Evolutionary conservation across 1,140 invertebrate genomes (phyloP).

Genomic region (Luehdorfia chinensis): DNA sequence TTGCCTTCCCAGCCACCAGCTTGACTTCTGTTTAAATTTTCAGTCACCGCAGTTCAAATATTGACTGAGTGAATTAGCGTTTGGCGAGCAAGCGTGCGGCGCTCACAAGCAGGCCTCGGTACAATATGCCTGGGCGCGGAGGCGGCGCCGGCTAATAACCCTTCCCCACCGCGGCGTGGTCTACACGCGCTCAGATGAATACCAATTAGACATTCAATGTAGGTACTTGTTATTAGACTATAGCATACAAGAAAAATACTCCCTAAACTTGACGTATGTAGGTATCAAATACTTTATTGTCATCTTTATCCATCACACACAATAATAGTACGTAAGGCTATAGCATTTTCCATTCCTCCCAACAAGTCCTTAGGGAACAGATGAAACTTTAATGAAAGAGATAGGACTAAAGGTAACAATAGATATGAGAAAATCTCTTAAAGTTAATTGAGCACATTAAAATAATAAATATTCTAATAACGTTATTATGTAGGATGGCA

Average conservation of each 20-base stretch:
- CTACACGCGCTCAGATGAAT: conserved; percentile 75
- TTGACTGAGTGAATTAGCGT: conserved; percentile 64
- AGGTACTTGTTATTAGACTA: conserved; percentile 64
- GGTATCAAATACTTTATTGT: conserved; percentile 31
- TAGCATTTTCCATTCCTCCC: not conserved
- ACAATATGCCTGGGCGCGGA: conserved; percentile 75
- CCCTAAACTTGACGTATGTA: conserved; percentile 36
- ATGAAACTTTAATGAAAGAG: no score
- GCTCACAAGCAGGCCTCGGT: conserved; percentile 68
- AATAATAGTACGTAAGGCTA: not conserved
- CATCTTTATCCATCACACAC: not conserved
- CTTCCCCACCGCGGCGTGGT: conserved; percentile 73
- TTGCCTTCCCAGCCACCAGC: conserved; percentile 81
- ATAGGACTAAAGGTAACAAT: no score
- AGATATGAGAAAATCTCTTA: no score
- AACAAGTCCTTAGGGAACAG: no score
- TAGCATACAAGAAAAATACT: conserved; percentile 39
- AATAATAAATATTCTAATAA: no score
- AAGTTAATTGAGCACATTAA: no score
- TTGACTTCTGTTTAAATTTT: conserved; percentile 43
- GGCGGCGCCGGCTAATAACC: conserved; percentile 75
- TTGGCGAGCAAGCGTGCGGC: conserved; percentile 57
- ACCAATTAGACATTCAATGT: conserved; percentile 71
- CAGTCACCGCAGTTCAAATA: conserved; percentile 58
- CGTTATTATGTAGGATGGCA: no score